phyloP scores from a whole-genome alignment of 2,797 vertebrate genomes.

The Macrochelys suwanniensis region DNA sequence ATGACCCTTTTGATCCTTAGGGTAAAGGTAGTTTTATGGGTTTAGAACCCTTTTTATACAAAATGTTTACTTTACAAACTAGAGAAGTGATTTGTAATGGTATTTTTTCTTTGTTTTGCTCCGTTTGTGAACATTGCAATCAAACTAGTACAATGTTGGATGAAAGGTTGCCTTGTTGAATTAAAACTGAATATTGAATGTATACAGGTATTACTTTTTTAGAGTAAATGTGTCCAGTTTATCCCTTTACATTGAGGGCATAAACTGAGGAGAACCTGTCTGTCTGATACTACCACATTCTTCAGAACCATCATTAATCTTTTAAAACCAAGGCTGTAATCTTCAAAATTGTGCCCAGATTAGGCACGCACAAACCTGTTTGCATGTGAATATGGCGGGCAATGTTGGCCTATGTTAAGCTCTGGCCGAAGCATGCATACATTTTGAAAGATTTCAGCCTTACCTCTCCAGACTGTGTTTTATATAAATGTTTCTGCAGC shows the following conservation, averaged over 20 bases:
- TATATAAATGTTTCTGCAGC: not conserved
- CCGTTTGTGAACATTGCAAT: not conserved
- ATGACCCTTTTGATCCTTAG: not conserved
- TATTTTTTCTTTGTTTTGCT: not conserved
- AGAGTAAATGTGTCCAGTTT: not conserved
- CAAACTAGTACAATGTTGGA: not conserved
- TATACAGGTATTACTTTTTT: not conserved
- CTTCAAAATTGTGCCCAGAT: not conserved
- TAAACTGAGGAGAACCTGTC: not conserved
- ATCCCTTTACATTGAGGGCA: not conserved
- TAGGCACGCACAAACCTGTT: not conserved
- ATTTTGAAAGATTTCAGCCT: not conserved
- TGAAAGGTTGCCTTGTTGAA: not conserved
- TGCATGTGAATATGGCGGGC: not conserved
- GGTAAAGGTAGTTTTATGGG: not conserved
- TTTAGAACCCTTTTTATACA: not conserved
- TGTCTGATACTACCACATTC: not conserved
- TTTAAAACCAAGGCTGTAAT: not conserved
- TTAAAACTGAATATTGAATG: conserved; percentile 5
- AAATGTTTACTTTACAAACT: not conserved
- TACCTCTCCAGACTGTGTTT: not conserved
- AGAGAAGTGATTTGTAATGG: not conserved
- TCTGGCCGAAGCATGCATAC: rapidly evolving
- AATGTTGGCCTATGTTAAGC: not conserved
- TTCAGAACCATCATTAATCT: not conserved